phyloP scores from a whole-genome alignment of 2,113 vertebrate genomes.

The Bos javanicus region DNA sequence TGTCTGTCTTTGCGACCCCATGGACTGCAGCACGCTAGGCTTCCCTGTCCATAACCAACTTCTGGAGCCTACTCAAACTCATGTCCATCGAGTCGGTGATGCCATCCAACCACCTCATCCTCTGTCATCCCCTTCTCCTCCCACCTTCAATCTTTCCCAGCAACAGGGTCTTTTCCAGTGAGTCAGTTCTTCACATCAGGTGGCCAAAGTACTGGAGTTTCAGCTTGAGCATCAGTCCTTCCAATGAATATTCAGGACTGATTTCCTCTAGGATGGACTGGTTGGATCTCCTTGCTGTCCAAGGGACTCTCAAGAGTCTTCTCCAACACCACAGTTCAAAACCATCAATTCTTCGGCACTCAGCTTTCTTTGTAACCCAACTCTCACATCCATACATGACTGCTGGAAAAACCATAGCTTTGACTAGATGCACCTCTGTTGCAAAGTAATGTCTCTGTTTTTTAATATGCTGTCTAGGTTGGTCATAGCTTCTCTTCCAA shows the following conservation, averaged over 20 bases:
- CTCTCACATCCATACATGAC: not conserved
- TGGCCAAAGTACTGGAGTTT: not conserved
- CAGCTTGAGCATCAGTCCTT: not conserved
- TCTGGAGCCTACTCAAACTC: not conserved
- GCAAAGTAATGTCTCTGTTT: not conserved
- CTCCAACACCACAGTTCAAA: not conserved
- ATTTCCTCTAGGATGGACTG: not conserved
- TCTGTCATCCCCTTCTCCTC: not conserved
- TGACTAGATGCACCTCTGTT: not conserved
- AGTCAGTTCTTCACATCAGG: not conserved
- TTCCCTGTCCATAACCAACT: not conserved
- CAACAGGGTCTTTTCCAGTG: not conserved
- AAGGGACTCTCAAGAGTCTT: not conserved
- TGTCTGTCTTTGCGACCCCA: not conserved
- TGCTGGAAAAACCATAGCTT: not conserved
- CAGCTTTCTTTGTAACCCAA: not conserved
- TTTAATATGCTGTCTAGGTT: not conserved
- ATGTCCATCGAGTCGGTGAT: not conserved
- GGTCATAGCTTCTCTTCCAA: not conserved
- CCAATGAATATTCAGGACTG: not conserved
- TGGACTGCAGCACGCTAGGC: not conserved
- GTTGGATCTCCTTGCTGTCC: not conserved
- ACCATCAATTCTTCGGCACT: not conserved
- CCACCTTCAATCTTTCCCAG: not conserved
- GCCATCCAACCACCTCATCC: not conserved